Percentiles rank a stretch among this genome's conserved stretches.
These are phyloP conservation scores for Scaeva pyrastri DNA, from an alignment of 2,888 invertebrate species.

Conservation along the genomic window DNA sequence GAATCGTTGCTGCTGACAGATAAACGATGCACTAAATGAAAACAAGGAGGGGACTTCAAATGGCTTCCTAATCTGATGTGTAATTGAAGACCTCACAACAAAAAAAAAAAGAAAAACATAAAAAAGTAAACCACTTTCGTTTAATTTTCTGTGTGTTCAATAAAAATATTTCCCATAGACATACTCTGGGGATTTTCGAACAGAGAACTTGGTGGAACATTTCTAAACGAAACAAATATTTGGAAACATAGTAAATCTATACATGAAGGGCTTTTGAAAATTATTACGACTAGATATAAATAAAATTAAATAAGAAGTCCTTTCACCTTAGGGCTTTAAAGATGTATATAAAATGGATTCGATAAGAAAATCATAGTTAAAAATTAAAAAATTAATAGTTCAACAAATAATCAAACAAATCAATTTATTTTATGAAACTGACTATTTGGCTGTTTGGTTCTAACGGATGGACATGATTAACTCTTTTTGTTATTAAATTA, in stretches of 20 bases:
- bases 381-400: too few species aligned
- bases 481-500: too few species aligned
- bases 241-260: neutral
- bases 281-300: too few species aligned
- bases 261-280: too few species aligned
- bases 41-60: conserved; percentile 70
- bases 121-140: conserved; percentile 27
- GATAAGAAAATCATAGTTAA: too few species aligned
- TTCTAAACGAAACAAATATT: neutral
- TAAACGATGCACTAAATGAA: conserved; percentile 63
- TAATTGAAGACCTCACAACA: conserved; percentile 49
- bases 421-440: too few species aligned
- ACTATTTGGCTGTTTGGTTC: too few species aligned
- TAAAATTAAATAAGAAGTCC: too few species aligned
- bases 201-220: neutral
- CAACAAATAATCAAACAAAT: too few species aligned
- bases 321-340: too few species aligned
- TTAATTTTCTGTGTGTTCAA: conserved; percentile 1
- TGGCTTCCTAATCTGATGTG: conserved; percentile 66
- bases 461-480: too few species aligned
- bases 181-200: neutral
- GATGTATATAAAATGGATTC: too few species aligned
- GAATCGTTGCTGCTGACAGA: conserved; percentile 68
- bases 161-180: conserved; percentile 38
- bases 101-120: neutral